phyloP scores from a whole-genome alignment of 2,113 vertebrate species.

The Tachysurus vachellii region DNA sequence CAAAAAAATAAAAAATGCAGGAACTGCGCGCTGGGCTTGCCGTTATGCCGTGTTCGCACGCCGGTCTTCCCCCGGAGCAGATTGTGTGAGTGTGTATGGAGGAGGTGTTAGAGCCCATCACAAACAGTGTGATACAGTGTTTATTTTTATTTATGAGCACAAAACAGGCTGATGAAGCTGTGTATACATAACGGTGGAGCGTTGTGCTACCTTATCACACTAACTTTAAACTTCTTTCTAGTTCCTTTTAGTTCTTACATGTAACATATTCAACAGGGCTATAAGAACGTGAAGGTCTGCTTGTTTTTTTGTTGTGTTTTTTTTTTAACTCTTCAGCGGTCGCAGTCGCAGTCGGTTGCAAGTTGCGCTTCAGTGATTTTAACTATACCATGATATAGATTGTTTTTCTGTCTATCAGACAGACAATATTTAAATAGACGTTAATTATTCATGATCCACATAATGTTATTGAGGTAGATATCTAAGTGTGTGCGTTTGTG shows the following conservation, averaged over 20 bases:
- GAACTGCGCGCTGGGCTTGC: neutral
- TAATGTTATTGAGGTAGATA: conserved; percentile 1
- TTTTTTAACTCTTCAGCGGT: neutral
- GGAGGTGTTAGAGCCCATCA: neutral
- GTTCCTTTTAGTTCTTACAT: neutral
- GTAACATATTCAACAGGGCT: neutral
- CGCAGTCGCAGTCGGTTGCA: neutral
- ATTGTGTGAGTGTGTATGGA: neutral
- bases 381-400: neutral
- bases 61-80: neutral
- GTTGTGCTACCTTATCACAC: neutral
- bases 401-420: neutral
- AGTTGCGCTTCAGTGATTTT: neutral
- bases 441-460: conserved; percentile 15
- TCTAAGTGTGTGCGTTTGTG: conserved; percentile 3
- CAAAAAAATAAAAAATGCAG: neutral
- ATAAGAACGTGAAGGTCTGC: neutral
- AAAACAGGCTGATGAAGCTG: neutral
- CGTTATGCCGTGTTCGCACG: neutral
- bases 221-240: neutral
- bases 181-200: neutral
- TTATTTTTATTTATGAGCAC: neutral
- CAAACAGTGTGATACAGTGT: neutral
- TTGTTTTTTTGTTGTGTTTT: neutral
- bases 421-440: conserved; percentile 8